Conservation (phyloP, 2,113 vertebrate species). For the Cinclus cinclus region DNA sequence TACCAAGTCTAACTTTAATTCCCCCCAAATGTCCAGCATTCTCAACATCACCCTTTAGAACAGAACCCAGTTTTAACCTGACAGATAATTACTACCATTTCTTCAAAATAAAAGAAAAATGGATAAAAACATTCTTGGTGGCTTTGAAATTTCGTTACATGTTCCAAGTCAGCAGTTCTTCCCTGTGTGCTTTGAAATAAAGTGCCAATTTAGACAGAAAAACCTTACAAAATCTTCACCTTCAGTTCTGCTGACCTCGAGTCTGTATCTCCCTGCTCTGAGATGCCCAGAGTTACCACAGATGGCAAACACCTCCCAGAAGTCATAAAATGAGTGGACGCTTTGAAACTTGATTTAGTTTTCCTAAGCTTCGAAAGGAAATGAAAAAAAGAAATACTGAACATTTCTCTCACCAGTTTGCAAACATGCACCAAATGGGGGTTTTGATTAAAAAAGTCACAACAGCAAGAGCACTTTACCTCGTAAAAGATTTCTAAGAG, state of each 20-base stretch:
- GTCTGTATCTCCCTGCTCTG: background rate
- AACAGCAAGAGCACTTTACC: background rate
- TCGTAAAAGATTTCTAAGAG: background rate
- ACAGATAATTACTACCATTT: background rate
- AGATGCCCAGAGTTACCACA: background rate
- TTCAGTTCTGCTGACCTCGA: conserved; percentile 7
- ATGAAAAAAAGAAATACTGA: background rate
- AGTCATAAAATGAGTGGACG: background rate
- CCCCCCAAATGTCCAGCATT: background rate
- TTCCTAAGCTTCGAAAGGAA: background rate
- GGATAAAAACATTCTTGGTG: background rate
- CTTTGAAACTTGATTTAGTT: background rate
- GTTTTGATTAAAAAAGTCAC: background rate
- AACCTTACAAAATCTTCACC: background rate
- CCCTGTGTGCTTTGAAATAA: background rate
- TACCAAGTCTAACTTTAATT: background rate
- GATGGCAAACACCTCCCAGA: background rate
- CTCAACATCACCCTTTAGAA: background rate
- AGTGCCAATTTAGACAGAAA: background rate
- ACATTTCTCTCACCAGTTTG: background rate
- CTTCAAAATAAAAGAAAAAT: conserved; percentile 12
- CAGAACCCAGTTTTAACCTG: background rate
- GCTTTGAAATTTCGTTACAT: background rate
- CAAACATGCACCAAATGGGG: background rate
- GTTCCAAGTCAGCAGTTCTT: background rate